These are phyloP conservation scores for Drosophila histrio DNA, from an alignment of 2,888 invertebrate species.

Conservation along the genomic window DNA sequence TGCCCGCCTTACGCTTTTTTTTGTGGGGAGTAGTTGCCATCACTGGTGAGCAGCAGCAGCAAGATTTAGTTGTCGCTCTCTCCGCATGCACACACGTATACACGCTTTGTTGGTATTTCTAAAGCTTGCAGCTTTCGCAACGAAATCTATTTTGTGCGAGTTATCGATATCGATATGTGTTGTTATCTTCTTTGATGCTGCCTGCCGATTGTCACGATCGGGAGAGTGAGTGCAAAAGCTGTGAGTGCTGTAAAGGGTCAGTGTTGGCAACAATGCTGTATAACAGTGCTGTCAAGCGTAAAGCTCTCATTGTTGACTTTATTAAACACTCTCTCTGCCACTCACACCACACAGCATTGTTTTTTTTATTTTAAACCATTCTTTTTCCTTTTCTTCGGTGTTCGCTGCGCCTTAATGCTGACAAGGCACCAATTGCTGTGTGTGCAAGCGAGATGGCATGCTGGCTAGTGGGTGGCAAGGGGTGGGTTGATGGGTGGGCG, in stretches of 20 bases:
- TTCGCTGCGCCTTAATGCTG: conserved; percentile 27
- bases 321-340: neutral
- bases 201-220: conserved; percentile 31
- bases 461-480: conserved; percentile 1
- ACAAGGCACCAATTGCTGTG: conserved; percentile 10
- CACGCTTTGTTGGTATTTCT: neutral
- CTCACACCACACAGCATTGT: neutral
- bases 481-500: neutral
- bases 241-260: conserved; percentile 25
- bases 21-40: too few species aligned
- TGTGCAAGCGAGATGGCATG: conserved; percentile 26
- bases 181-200: conserved; percentile 13
- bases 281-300: conserved; percentile 21
- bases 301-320: conserved; percentile 34
- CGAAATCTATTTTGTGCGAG: conserved; percentile 13
- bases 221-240: conserved; percentile 8
- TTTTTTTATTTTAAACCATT: conserved; percentile 13
- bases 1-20: too few species aligned
- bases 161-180: conserved; percentile 19
- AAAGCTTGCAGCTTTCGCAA: conserved; percentile 25
- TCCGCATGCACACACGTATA: neutral
- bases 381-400: neutral
- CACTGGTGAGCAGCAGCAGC: too few species aligned
- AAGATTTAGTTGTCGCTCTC: conserved; percentile 37
- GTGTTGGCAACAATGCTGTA: neutral